A percentile compares a stretch with the other conserved stretches of the same genome.
phyloP scores from a whole-genome alignment of 1,140 invertebrate genomes.

The Asobara japonica region DNA sequence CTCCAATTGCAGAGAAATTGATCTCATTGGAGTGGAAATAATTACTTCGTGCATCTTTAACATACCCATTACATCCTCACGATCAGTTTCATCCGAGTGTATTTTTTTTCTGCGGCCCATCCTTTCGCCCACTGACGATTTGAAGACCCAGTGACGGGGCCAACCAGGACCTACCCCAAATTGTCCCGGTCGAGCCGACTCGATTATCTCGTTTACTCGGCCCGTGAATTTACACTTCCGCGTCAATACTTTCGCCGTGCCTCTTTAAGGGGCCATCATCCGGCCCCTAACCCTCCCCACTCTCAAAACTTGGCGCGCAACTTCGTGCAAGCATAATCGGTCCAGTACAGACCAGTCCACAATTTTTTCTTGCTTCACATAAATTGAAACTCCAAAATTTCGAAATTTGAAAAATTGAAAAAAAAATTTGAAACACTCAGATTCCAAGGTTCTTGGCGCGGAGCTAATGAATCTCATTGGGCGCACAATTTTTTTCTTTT shows the following conservation, averaged over 20 bases:
- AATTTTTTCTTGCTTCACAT: conserved; percentile 34
- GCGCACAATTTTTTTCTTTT: too few relatives aligned
- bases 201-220: conserved; percentile 20
- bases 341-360: conserved; percentile 48
- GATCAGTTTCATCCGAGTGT: too few relatives aligned
- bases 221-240: conserved; percentile 41
- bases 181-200: conserved; percentile 52
- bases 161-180: conserved; percentile 61
- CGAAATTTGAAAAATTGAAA: not conserved
- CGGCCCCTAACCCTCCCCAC: conserved; percentile 64
- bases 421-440: too few relatives aligned
- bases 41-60: too few relatives aligned
- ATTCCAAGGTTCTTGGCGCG: too few relatives aligned
- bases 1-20: too few relatives aligned
- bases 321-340: conserved; percentile 51
- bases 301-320: conserved; percentile 46
- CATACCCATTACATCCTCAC: too few relatives aligned
- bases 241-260: conserved; percentile 53
- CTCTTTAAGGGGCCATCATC: conserved; percentile 35
- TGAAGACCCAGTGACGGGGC: conserved; percentile 4
- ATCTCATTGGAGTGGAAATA: too few relatives aligned
- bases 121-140: conserved; percentile 9
- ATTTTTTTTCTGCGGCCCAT: too few relatives aligned
- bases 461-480: too few relatives aligned
- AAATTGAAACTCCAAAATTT: not conserved